phyloP scores from a whole-genome alignment of 2,113 vertebrate genomes.

The Vimba vimba region DNA sequence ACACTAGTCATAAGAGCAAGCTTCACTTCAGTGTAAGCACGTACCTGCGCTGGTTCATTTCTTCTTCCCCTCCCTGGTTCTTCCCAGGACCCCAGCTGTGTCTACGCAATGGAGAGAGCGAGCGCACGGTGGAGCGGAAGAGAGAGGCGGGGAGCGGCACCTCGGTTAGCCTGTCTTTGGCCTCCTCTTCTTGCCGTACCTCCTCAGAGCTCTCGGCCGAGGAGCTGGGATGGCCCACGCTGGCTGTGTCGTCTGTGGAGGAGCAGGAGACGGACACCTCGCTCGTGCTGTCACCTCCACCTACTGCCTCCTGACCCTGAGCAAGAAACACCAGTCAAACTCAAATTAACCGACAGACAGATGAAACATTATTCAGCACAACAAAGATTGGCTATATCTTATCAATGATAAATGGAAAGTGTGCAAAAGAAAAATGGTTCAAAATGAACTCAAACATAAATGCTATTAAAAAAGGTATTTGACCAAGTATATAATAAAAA shows the following conservation, averaged over 20 bases:
- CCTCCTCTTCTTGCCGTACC: constrained; percentile 79
- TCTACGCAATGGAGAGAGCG: constrained; percentile 89
- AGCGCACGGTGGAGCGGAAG: constrained; percentile 78
- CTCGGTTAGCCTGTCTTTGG: constrained; percentile 88
- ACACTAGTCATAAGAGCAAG: background rate
- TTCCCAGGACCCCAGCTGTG: constrained; percentile 98
- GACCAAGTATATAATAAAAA: background rate
- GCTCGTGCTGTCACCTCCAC: constrained; percentile 78
- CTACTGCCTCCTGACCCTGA: constrained; percentile 72
- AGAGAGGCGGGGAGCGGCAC: constrained; percentile 76
- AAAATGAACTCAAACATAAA: background rate
- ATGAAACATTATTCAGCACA: background rate
- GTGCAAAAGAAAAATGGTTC: background rate
- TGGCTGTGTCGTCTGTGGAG: constrained; percentile 87
- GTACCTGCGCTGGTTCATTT: constrained; percentile 95
- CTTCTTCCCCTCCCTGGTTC: constrained; percentile 81
- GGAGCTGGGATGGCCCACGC: constrained; percentile 85
- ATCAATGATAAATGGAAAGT: background rate
- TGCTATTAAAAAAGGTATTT: background rate
- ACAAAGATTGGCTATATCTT: background rate
- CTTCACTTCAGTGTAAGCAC: constrained; percentile 24
- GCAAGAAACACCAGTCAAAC: background rate
- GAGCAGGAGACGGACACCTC: constrained; percentile 83
- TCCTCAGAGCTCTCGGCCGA: constrained; percentile 73
- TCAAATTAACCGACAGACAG: background rate